Evolutionary conservation across 2,888 invertebrate species (phyloP), one percentile per base, ranked within the genome.

Genomic region (Drosophila rubida): DNA sequence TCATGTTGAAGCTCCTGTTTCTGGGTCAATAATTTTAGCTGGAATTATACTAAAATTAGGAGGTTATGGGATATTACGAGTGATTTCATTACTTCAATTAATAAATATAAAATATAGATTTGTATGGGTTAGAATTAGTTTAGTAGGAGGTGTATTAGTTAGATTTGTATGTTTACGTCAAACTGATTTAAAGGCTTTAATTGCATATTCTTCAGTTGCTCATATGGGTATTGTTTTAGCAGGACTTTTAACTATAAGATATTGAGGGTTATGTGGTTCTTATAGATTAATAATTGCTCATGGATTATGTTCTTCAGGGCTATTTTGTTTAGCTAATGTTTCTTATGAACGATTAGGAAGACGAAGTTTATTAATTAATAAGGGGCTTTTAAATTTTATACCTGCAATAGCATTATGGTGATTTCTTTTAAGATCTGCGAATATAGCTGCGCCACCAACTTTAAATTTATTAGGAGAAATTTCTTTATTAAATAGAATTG

Each of bases 21-120:
- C 94, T 2, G 95, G 95, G 0, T 95, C 95, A 2, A 95, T 95
- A 92, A 94, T 95, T 94, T 94, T 95, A 92, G 95, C 95, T 0
- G 95, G 94, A 0, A 92, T 95, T 91, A 93, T 95, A 87, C 93
- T 96, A 92, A 95, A 96, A 89, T 93, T 95, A 92, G 95, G 95
- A 0, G 94, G 95, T 0, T 95, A 95, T 93, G 95, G 95, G 0
- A 78, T 95, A 84, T 90, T 95, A 64, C 95, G 95, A 0, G 75
- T 94, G 80, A 90, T 94, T 90, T 75, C 87, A 76, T 86, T 94
- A 91, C 91, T 94, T 85, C 90, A 92, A 54, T 81, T 89, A 76
- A 84, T 93, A 89, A 92, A 91, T 60, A 73, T 93, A 78, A 93
- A 92, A 75, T 92, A 93, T 89, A 93, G 93, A 93, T 92, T 91